A percentile compares a stretch with the other conserved stretches of the same genome.
These are phyloP conservation scores for Lynx canadensis DNA, from an alignment of 2,113 vertebrate species.

Conservation along the genomic window DNA sequence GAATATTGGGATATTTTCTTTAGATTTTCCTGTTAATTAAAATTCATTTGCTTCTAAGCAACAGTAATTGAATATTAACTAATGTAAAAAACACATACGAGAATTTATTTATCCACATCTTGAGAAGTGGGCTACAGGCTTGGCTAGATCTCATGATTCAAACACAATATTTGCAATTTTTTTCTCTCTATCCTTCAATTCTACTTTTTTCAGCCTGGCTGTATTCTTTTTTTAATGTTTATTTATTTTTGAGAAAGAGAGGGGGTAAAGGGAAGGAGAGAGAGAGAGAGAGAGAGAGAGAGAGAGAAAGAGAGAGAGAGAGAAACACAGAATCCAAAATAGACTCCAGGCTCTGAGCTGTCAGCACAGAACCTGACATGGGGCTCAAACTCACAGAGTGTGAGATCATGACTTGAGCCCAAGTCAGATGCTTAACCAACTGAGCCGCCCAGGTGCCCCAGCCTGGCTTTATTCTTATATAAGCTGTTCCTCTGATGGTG, in stretches of 20 bases:
- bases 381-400: too few relatives aligned
- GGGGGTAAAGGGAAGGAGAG: too few relatives aligned
- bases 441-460: too few relatives aligned
- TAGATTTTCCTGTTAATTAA: not conserved
- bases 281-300: too few relatives aligned
- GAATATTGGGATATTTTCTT: not conserved
- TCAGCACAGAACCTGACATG: too few relatives aligned
- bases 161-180: not conserved
- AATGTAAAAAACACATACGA: not conserved
- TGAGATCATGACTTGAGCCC: too few relatives aligned
- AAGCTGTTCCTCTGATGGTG: not conserved
- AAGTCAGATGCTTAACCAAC: too few relatives aligned
- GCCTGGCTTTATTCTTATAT: not conserved
- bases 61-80: not conserved
- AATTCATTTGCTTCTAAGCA: not conserved
- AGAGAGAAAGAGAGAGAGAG: too few relatives aligned
- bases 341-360: too few relatives aligned
- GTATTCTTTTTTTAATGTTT: not conserved
- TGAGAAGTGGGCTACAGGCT: not conserved
- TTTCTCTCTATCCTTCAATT: not conserved
- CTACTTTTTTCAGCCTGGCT: not conserved
- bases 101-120: not conserved
- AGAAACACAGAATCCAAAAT: too few relatives aligned
- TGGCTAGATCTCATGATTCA: not conserved
- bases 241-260: too few relatives aligned